A percentile compares a stretch with the other conserved stretches of the same genome.
Evolutionary conservation across 2,888 invertebrate species (phyloP).

Genomic region (Eristalis tenax): DNA sequence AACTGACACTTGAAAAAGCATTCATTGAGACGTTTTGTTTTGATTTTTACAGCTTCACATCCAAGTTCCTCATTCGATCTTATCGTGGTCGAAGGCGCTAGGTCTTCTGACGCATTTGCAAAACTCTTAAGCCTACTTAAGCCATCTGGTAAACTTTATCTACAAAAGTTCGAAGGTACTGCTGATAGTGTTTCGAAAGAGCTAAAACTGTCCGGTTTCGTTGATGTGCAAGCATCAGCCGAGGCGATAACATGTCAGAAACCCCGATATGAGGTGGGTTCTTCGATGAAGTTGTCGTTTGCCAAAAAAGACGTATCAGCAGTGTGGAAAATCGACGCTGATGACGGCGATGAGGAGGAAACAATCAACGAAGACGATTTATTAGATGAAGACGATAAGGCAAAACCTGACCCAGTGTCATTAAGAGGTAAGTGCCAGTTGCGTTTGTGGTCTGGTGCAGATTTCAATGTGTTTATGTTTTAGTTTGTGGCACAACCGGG

Average conservation of each 20-base stretch:
- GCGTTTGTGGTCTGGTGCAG: conserved; percentile 13
- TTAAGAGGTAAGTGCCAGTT: conserved; percentile 86
- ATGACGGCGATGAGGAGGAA: conserved; percentile 87
- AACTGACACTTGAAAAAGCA: not conserved
- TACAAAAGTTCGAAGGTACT: conserved; percentile 81
- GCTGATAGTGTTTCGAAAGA: conserved; percentile 81
- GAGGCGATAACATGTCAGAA: conserved; percentile 83
- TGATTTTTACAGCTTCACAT: conserved; percentile 82
- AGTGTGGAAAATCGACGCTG: conserved; percentile 90
- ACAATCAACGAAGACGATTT: conserved; percentile 94
- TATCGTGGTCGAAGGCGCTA: conserved; percentile 81
- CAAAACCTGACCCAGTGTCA: conserved; percentile 91
- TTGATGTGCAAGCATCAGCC: conserved; percentile 77
- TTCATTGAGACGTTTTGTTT: not conserved
- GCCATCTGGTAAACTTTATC: conserved; percentile 84
- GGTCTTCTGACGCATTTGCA: conserved; percentile 81
- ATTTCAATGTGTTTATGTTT: not conserved
- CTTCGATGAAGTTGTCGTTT: conserved; percentile 83
- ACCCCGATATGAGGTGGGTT: conserved; percentile 89
- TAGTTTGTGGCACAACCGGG: conserved; percentile 92
- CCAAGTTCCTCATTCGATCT: conserved; percentile 84
- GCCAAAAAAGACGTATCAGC: conserved; percentile 78
- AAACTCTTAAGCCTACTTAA: conserved; percentile 85
- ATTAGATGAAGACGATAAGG: conserved; percentile 93
- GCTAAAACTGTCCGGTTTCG: conserved; percentile 86